Evolutionary conservation across 2,888 invertebrate genomes (phyloP).

Genomic region (Metallyticus violacea): DNA sequence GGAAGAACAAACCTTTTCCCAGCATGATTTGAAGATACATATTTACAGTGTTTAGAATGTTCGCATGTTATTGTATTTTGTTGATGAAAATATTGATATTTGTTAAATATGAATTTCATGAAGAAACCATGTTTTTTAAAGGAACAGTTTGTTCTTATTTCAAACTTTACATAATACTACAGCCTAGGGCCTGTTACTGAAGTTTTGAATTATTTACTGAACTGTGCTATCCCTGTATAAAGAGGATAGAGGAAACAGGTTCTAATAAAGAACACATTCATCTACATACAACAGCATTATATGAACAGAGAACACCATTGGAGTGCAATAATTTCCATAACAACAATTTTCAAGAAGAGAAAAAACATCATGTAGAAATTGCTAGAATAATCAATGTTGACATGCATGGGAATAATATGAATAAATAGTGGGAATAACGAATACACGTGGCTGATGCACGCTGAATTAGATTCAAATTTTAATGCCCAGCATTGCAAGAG

Average conservation of each 20-base stretch:
- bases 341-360: slow-evolving; percentile 1
- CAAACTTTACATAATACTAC: not conserved
- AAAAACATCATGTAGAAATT: slow-evolving; percentile 9
- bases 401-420: slow-evolving; percentile 7
- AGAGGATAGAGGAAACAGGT: not conserved
- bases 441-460: not conserved
- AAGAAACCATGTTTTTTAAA: not conserved
- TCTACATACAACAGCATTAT: slow-evolving; percentile 6
- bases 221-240: not conserved
- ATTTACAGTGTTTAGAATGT: not conserved
- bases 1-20: not conserved
- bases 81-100: not conserved
- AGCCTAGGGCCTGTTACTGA: not conserved
- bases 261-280: slow-evolving; percentile 7
- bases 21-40: not conserved
- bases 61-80: too few species aligned
- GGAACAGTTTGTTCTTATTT: not conserved
- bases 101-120: not conserved
- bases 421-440: not conserved
- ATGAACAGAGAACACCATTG: slow-evolving; percentile 13
- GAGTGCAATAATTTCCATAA: not conserved
- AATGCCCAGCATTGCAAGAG: not conserved
- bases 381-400: not conserved
- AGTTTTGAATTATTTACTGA: not conserved
- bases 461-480: not conserved